phyloP scores from a whole-genome alignment of 2,797 vertebrate genomes.

The Crocidura indochinensis region DNA sequence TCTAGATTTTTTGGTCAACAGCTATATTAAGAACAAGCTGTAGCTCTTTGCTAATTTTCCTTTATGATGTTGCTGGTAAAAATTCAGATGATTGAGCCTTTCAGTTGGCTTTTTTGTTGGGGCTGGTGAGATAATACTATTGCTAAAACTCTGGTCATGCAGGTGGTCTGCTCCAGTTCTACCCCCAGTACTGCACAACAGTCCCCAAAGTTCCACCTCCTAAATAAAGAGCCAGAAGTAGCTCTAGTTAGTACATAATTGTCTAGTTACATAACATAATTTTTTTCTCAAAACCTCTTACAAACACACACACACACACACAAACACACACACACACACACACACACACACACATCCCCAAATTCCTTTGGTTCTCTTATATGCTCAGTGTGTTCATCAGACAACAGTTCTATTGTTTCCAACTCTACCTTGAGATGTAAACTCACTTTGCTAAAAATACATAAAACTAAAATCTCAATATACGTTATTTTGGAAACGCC shows the following conservation, averaged over 20 bases:
- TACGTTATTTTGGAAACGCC: neutral
- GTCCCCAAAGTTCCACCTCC: too few relatives aligned
- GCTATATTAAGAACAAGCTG: neutral
- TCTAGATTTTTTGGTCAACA: neutral
- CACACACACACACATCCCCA: too few relatives aligned
- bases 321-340: too few relatives aligned
- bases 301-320: too few relatives aligned
- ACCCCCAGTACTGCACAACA: too few relatives aligned
- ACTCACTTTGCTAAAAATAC: neutral
- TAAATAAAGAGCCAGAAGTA: too few relatives aligned
- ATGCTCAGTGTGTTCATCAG: neutral
- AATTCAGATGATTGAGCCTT: neutral
- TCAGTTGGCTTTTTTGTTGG: neutral
- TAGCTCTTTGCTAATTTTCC: neutral
- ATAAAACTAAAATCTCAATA: neutral
- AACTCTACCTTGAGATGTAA: neutral
- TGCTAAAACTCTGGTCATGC: too few relatives aligned
- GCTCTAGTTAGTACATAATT: too few relatives aligned
- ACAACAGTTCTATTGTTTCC: neutral
- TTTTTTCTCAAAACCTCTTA: too few relatives aligned
- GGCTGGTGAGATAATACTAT: too few relatives aligned
- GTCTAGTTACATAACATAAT: too few relatives aligned
- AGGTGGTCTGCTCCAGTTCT: too few relatives aligned
- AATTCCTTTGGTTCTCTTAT: neutral
- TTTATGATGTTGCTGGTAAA: neutral